Evolutionary conservation across 2,113 vertebrate genomes (phyloP).

Genomic region (Sinocyclocheilus grahami): DNA sequence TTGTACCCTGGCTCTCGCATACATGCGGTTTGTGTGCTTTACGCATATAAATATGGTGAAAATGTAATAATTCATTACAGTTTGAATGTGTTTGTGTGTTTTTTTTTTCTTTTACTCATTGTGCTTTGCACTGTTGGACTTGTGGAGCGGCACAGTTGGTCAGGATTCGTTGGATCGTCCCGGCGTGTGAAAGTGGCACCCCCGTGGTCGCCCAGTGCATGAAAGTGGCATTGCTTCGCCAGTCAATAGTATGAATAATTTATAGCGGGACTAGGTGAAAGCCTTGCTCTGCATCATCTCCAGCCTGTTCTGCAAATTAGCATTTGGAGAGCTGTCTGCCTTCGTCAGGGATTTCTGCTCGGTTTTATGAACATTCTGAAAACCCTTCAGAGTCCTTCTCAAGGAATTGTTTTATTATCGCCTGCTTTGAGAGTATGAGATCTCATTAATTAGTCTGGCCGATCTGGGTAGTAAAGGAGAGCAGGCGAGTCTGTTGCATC

Average conservation of each 20-base stretch:
- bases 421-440: slow-evolving; percentile 8
- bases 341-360: slow-evolving; percentile 53
- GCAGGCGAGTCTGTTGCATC: slow-evolving; percentile 59
- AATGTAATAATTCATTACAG: slow-evolving; percentile 34
- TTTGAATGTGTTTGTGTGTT: slow-evolving; percentile 33
- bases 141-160: slow-evolving; percentile 65
- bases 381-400: slow-evolving; percentile 22
- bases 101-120: slow-evolving; percentile 44
- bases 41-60: slow-evolving; percentile 17
- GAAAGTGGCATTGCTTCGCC: slow-evolving; percentile 72
- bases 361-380: slow-evolving; percentile 31
- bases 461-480: slow-evolving; percentile 52
- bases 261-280: slow-evolving; percentile 70
- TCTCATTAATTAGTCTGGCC: slow-evolving; percentile 32
- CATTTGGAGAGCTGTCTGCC: slow-evolving; percentile 68
- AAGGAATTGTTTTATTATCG: slow-evolving; percentile 27
- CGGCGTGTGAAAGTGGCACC: slow-evolving; percentile 71
- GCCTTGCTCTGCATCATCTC: slow-evolving; percentile 74
- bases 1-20: slow-evolving; percentile 44
- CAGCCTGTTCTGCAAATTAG: slow-evolving; percentile 71
- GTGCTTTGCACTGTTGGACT: slow-evolving; percentile 59
- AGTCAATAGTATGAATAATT: slow-evolving; percentile 79
- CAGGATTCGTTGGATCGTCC: slow-evolving; percentile 62
- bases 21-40: slow-evolving; percentile 34
- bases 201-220: slow-evolving; percentile 67